Percentiles rank a stretch among this genome's conserved stretches.
Conservation (phyloP, 1,140 invertebrate genomes). For the Laupala kohalensis region DNA sequence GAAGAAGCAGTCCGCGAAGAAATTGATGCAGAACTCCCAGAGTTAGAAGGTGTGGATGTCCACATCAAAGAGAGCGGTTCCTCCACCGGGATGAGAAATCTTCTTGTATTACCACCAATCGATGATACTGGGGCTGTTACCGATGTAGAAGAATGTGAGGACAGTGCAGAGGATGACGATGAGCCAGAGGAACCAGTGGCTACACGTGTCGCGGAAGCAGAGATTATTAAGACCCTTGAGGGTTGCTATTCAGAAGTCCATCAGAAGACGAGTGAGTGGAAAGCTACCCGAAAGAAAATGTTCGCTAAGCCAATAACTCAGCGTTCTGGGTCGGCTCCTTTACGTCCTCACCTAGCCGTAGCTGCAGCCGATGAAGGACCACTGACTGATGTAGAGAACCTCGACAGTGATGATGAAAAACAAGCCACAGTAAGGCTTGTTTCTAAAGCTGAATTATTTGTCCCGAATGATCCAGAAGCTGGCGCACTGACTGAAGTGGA, state of each 20-base stretch:
- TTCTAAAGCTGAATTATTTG: neutral
- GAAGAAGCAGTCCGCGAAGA: no score
- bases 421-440: neutral
- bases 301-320: neutral
- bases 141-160: constrained; percentile 13
- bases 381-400: neutral
- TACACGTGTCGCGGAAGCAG: neutral
- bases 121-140: constrained; percentile 9
- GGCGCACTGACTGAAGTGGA: neutral
- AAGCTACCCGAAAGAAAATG: neutral
- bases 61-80: neutral
- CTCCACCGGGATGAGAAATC: no score
- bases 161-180: neutral
- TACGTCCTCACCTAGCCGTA: neutral
- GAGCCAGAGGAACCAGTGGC: neutral
- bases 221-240: neutral
- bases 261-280: neutral
- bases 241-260: neutral
- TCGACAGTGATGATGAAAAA: neutral
- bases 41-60: neutral
- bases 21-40: neutral
- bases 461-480: neutral
- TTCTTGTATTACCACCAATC: neutral
- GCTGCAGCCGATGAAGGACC: neutral
- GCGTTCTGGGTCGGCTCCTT: neutral